Conservation (phyloP, 2,113 vertebrate genomes). For the Xenus cinereus region DNA sequence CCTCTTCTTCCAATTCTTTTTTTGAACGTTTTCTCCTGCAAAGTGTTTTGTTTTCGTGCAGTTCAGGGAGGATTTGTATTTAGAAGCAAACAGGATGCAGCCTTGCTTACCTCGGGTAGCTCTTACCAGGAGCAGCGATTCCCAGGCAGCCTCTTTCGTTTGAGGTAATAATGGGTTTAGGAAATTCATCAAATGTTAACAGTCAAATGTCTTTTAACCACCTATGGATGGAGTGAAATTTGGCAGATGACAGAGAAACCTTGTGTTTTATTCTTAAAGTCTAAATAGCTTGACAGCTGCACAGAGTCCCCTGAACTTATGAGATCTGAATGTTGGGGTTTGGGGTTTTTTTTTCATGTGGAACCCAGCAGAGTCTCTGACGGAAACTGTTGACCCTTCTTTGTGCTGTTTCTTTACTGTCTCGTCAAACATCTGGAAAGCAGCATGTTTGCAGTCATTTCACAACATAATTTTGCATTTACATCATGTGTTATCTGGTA, state of each 20-base stretch:
- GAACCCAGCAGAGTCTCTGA: conserved; percentile 81
- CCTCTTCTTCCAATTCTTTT: background rate
- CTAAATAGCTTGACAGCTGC: conserved; percentile 79
- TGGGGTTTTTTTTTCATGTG: conserved; percentile 43
- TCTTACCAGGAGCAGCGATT: background rate
- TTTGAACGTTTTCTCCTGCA: background rate
- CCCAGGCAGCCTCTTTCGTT: conserved; percentile 2
- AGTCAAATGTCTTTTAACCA: conserved; percentile 73
- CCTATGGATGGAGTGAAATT: conserved; percentile 76
- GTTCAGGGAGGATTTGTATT: background rate
- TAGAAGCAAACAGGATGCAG: background rate
- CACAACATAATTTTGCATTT: conserved; percentile 87
- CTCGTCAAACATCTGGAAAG: conserved; percentile 95
- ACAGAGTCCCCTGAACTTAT: conserved; percentile 69
- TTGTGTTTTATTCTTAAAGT: conserved; percentile 61
- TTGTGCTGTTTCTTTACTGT: conserved; percentile 74
- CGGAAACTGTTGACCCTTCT: conserved; percentile 79
- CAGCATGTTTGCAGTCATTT: conserved; percentile 84
- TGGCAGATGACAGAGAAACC: conserved; percentile 68
- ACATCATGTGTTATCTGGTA: conserved; percentile 90
- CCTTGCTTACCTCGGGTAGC: background rate
- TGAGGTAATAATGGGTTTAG: conserved; percentile 50
- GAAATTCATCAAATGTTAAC: conserved; percentile 70
- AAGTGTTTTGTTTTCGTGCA: background rate
- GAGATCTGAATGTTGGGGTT: conserved; percentile 61